Evolutionary conservation across 2,888 invertebrate species (phyloP).

Genomic region (Sclerodermus sp.): DNA sequence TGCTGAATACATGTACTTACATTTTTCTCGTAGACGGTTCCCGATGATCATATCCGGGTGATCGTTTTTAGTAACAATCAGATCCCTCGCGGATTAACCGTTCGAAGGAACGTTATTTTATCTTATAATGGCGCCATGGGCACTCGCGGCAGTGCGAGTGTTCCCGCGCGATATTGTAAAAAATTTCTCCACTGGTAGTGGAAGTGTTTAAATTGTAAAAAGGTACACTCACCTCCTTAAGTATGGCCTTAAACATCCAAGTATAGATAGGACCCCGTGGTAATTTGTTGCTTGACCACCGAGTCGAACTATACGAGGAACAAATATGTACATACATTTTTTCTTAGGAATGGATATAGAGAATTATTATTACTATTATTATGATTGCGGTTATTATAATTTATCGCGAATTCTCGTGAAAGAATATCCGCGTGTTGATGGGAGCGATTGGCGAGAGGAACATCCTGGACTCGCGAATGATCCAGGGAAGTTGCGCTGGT

Average conservation of each 20-base stretch:
- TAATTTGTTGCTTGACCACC: slow-evolving; percentile 12
- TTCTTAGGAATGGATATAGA: slow-evolving; percentile 4
- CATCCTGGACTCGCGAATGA: slow-evolving; percentile 11
- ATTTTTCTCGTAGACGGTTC: too few relatives aligned
- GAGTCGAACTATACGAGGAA: slow-evolving; percentile 8
- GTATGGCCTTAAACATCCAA: slow-evolving; percentile 29
- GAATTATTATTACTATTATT: background rate
- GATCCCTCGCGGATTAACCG: too few relatives aligned
- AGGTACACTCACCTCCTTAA: slow-evolving; percentile 19
- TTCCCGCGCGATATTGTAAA: too few relatives aligned
- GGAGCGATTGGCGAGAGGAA: slow-evolving; percentile 10
- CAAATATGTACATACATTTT: slow-evolving; percentile 20
- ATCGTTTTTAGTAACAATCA: too few relatives aligned
- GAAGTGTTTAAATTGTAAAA: slow-evolving; percentile 9
- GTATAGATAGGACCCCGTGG: slow-evolving; percentile 7
- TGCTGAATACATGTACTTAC: too few relatives aligned
- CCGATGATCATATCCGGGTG: too few relatives aligned
- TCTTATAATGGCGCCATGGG: too few relatives aligned
- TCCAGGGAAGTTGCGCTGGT: too few relatives aligned
- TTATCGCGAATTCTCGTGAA: too few relatives aligned
- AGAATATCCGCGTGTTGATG: slow-evolving; percentile 4
- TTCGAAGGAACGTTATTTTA: too few relatives aligned
- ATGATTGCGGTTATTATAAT: too few relatives aligned
- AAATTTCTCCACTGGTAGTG: background rate
- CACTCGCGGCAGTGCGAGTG: too few relatives aligned